Base-by-base conservation (phyloP, 2,113 vertebrate species). In the Myiozetetes cayanensis region DNA sequence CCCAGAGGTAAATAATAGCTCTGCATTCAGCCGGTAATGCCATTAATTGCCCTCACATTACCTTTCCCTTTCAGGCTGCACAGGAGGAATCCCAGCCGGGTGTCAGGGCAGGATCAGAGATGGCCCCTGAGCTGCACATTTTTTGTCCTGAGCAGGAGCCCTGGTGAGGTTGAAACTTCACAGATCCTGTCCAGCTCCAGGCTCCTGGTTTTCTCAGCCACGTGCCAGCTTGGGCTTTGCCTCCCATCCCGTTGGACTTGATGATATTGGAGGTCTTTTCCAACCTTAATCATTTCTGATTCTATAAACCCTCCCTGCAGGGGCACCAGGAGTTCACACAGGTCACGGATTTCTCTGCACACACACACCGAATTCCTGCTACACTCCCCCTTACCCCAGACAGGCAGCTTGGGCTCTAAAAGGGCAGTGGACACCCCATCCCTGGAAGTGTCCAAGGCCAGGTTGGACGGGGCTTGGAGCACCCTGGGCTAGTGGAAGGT, bases 61-160 rank as follows among this genome's bases (percentile, higher is more conserved):
- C 74, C 94, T 90, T 94, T 94, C 94, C 91, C 92, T 94, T 92
- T 83, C 92, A 46, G 88, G 79, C 52, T 76, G 74, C 74, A 15
- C 35, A 13, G 88, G 50, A 87, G 47, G 68, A 87, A 66, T 77
- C 83, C 70, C 83, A 13, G 91, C 3, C 62, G 27, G 4, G 0
- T 19, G 82, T 21, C 41, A 35, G 37, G 2, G n/a, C n/a, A 23
- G 31, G 19, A 56, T 56, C 43, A 23, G 65, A 47, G 59, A 14
- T 9, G 44, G 6, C 43, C 72, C 78, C 79, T 43, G 12, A 62
- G 47, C 61, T 4, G 46, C n/a, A 1, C 39, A 3, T 3, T 23
- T 43, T 23, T 61, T 53, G 61, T 46, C 43, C 70, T 3, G 1
- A 31, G 17, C 35, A 7, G 66, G 33, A 88, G 63, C 33, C 59